A percentile compares a stretch with the other conserved stretches of the same genome.
These are phyloP conservation scores for Polyergus mexicanus DNA, from an alignment of 1,140 invertebrate species.

Conservation along the genomic window DNA sequence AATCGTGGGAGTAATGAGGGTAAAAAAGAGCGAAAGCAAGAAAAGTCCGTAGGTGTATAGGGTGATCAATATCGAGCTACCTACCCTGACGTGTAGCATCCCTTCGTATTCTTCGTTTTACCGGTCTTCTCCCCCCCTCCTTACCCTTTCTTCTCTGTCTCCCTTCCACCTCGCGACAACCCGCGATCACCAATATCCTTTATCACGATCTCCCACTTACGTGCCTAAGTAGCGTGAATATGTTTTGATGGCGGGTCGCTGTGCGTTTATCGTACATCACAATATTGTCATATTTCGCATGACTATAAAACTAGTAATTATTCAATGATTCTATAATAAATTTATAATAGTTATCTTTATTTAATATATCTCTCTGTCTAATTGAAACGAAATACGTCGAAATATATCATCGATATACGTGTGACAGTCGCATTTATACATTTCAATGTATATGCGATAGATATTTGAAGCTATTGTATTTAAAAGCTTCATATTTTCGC, in stretches of 20 bases:
- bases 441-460: background rate
- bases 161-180: constrained; percentile 57
- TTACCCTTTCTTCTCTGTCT: constrained; percentile 17
- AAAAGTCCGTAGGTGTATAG: constrained; percentile 60
- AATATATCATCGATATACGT: constrained; percentile 21
- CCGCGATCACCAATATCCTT: constrained; percentile 57
- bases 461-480: constrained; percentile 25
- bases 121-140: constrained; percentile 23
- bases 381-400: background rate
- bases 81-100: constrained; percentile 49
- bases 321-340: constrained; percentile 25
- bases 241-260: constrained; percentile 34
- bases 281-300: constrained; percentile 30
- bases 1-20: background rate
- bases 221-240: constrained; percentile 52
- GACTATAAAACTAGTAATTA: background rate
- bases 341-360: background rate
- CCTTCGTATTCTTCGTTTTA: constrained; percentile 49
- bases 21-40: constrained; percentile 25
- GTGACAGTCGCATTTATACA: background rate
- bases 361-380: background rate
- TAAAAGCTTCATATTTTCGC: constrained; percentile 10
- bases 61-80: constrained; percentile 69
- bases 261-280: constrained; percentile 6
- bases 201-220: constrained; percentile 57